Percentiles rank a stretch among this genome's conserved stretches.
Evolutionary conservation across 2,113 vertebrate genomes (phyloP).

Genomic region (Corydoras maculifer): DNA sequence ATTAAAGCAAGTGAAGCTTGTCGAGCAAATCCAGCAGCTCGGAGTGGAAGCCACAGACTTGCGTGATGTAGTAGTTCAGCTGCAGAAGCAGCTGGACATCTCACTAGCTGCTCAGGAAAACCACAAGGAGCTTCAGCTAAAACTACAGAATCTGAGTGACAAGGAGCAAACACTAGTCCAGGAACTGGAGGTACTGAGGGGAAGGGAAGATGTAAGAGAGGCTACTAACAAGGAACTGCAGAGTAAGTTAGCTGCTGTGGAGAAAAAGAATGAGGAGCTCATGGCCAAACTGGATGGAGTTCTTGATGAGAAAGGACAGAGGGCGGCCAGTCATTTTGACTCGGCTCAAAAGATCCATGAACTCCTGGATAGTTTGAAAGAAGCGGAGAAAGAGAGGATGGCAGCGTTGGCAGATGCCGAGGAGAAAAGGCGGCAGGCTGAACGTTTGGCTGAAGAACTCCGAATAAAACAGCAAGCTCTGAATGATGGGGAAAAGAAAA

Average conservation of each 20-base stretch:
- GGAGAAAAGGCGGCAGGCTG: constrained; percentile 58
- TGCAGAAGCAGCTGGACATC: constrained; percentile 76
- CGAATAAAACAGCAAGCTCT: constrained; percentile 60
- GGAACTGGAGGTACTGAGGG: constrained; percentile 58
- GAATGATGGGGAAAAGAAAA: constrained; percentile 61
- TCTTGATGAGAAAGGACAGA: constrained; percentile 62
- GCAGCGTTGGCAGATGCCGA: constrained; percentile 58
- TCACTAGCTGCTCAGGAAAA: constrained; percentile 65
- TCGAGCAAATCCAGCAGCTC: constrained; percentile 69
- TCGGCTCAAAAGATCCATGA: constrained; percentile 67
- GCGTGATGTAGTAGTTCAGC: constrained; percentile 61
- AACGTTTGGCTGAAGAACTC: constrained; percentile 65
- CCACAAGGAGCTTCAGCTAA: constrained; percentile 61
- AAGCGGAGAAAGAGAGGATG: constrained; percentile 66
- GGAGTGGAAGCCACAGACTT: constrained; percentile 78
- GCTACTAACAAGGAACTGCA: constrained; percentile 54
- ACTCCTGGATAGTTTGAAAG: constrained; percentile 69
- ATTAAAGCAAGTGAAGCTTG: constrained; percentile 73
- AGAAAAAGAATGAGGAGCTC: constrained; percentile 65
- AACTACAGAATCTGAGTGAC: constrained; percentile 45
- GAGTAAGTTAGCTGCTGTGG: constrained; percentile 55
- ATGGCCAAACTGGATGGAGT: constrained; percentile 55
- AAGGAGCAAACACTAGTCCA: constrained; percentile 57
- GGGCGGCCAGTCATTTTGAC: constrained; percentile 58
- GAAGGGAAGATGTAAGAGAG: constrained; percentile 47